Conservation (phyloP, 2,888 invertebrate species). For the Trachelus stipa region DNA sequence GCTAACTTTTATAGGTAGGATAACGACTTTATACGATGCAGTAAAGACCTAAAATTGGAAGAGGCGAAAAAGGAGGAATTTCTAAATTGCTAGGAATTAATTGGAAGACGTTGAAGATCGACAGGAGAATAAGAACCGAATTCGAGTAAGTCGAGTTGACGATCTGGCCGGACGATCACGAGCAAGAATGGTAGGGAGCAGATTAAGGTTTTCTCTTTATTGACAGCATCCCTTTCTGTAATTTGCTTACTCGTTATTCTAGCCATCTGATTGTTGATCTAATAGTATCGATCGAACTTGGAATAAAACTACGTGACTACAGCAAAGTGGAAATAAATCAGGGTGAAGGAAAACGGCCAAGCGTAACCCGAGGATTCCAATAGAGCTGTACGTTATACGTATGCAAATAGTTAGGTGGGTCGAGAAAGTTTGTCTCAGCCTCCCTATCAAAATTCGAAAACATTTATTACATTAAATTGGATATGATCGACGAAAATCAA, state of each 20-base stretch:
- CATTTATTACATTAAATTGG: constrained; percentile 45
- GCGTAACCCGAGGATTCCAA: too few species aligned
- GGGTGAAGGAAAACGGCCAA: too few species aligned
- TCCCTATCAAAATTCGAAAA: constrained; percentile 42
- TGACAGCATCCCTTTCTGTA: too few species aligned
- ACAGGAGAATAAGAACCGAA: background rate
- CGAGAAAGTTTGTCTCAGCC: constrained; percentile 1
- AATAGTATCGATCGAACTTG: too few species aligned
- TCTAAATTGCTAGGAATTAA: background rate
- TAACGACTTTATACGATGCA: background rate
- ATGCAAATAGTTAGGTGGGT: constrained; percentile 34
- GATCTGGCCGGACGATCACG: too few species aligned
- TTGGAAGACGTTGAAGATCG: background rate
- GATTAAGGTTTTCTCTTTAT: too few species aligned
- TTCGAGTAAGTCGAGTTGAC: too few species aligned
- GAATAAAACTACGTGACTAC: too few species aligned
- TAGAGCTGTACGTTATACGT: constrained; percentile 27
- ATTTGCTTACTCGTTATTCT: too few species aligned
- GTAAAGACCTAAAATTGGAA: background rate
- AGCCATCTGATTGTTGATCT: too few species aligned
- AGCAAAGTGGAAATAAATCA: too few species aligned
- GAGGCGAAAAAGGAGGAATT: background rate
- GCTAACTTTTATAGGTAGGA: constrained; percentile 2
- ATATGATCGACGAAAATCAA: constrained; percentile 50
- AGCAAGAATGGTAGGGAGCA: too few species aligned